Evolutionary conservation across 1,140 invertebrate genomes (phyloP), one percentile per base, ranked within the genome.

Genomic region (Sminthurides bifidus): DNA sequence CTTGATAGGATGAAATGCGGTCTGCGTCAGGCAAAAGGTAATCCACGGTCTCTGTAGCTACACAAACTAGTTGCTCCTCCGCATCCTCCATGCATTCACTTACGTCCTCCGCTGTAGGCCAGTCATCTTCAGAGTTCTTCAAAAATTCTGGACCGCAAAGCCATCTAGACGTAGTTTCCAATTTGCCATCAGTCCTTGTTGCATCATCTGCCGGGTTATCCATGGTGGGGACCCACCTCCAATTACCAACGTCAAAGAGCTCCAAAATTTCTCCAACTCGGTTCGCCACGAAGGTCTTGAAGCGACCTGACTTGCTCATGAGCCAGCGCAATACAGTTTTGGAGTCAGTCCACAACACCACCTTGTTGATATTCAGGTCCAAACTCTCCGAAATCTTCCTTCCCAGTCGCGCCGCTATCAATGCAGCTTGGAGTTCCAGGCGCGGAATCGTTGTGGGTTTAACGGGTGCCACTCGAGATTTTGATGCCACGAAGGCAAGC

Each of bases 391-490:
- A 0, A 33, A 59, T 54, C 21, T 15, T 40, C 8, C n/a, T 24
- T 19, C 63, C 63, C 17, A 74, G 10, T 23, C 66, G 52, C 0
- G 60, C 61, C 5, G 66, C 68, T 5, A 72, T 26, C 1, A 71
- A 44, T 0, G 71, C 71, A 4, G 68, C 72, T 50, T 71, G 63
- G 1, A 74, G 62, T 56, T 74, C 70, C 2, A 74, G 54, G 27
- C 69, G 58, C 0, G 72, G 71, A 21, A 74, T 69, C 0, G 68
- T 68, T 24, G 68, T 46, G 0, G 52, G 46, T 54, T 67, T 68
- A 3, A 70, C 21, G 14, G 72, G 70, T 0, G 67, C 55, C 1
- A 69, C 65, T 52, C 66, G 63, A 10, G 67, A 62, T 17, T 72
- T 72, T n/a, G 58, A 55, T 19, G 61, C 49, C 2, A 66, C 45